Base-by-base conservation (phyloP, 2,797 vertebrate species). In the Halcyon badia region DNA sequence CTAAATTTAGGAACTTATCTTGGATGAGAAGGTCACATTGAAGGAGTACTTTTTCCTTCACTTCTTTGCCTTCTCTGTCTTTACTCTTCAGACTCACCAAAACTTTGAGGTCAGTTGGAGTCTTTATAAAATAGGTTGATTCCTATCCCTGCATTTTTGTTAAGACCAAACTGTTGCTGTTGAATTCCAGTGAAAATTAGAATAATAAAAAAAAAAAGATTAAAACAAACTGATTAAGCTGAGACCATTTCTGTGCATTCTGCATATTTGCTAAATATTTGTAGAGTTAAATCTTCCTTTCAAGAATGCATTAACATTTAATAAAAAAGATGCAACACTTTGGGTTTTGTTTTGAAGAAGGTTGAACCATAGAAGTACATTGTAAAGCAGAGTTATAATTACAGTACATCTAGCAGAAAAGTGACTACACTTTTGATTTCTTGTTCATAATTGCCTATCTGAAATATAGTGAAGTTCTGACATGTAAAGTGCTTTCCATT, bases 251-350 rank as follows among this genome's bases (percentile, higher is more conserved):
- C 35, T 90, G 17, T 62, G 14, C 18, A 72, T 96, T 91, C 87
- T 88, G 33, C 31, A 64, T 91, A 91, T 92, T 93, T 91, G n/a
- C 70, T 90, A 76, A 88, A 82, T 28, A 73, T 91, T 91, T 82
- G 46, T 72, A 82, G 35, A 89, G n/a, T 71, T 86, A 75, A 85
- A 15, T 73, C 31, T 88, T 81, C 73, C 80, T 87, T 30, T 79
- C 89, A 87, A 51, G 70, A 91, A 91, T 70, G 56, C 33, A 94
- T 95, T 84, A 95, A 17, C 87, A 89, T 94, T 95, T 92, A 95
- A 95, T 93, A 96, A 90, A 91, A 94, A 95, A 82, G 51, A 87
- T 80, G 60, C 28, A 77, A 77, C 10, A 46, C 44, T 87, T 84
- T 41, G 49, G 41, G 33, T 86, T 96, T 81, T 33, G 46, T 84